Evolutionary conservation across 2,113 vertebrate species (phyloP).

Genomic region (Anhinga anhinga): DNA sequence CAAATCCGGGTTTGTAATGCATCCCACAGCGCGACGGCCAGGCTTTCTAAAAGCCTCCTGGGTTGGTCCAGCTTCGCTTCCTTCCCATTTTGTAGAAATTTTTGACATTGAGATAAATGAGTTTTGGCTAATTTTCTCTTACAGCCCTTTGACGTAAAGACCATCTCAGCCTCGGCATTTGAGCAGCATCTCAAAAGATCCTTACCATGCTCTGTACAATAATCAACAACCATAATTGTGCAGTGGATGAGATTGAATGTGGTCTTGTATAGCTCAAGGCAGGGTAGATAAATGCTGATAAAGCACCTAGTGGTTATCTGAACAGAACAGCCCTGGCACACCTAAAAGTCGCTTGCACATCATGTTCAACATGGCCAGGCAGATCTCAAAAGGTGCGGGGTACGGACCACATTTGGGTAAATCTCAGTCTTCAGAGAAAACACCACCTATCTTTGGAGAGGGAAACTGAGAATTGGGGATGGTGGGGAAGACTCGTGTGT

Average conservation of each 20-base stretch:
- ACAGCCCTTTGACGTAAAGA: neutral
- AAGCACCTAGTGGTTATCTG: neutral
- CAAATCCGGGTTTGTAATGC: conserved; percentile 45
- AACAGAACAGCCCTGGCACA: neutral
- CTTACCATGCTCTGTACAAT: neutral
- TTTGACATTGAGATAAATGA: conserved; percentile 35
- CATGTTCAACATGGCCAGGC: neutral
- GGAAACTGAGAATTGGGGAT: neutral
- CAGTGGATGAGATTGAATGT: neutral
- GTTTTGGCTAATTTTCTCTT: conserved; percentile 12
- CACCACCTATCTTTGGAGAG: neutral
- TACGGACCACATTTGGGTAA: fast-evolving
- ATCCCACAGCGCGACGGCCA: neutral
- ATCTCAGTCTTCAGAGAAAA: neutral
- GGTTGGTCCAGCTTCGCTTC: neutral
- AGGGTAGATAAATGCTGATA: neutral
- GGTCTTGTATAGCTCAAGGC: neutral
- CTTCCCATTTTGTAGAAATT: neutral
- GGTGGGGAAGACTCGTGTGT: neutral
- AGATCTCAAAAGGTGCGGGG: neutral
- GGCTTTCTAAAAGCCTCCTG: neutral
- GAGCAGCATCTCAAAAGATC: neutral
- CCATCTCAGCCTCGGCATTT: neutral
- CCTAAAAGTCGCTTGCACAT: neutral
- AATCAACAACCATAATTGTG: neutral